Evolutionary conservation across 1,140 invertebrate genomes (phyloP).

Genomic region (Branchinecta lindahli): DNA sequence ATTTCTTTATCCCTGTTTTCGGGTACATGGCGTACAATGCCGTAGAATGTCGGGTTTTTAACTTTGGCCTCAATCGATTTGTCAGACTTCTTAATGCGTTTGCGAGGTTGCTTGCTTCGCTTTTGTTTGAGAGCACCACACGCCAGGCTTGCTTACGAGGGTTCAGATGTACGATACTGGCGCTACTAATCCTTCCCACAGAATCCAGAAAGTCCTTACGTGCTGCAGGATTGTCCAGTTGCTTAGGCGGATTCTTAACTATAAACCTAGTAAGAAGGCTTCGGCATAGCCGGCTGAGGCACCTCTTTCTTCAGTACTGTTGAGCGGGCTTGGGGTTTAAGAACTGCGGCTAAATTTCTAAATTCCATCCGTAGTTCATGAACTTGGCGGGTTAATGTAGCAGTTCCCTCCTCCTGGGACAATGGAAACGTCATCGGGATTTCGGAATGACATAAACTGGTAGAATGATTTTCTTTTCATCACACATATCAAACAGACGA

Average conservation of each 20-base stretch:
- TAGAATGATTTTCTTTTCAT: neutral
- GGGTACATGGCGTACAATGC: neutral
- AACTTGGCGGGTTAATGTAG: neutral
- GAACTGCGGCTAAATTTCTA: neutral
- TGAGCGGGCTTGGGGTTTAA: neutral
- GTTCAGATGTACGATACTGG: neutral
- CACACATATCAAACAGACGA: neutral
- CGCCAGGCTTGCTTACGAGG: neutral
- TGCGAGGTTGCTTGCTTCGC: neutral
- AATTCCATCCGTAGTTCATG: neutral
- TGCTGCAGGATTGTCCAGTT: neutral
- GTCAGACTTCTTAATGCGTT: neutral
- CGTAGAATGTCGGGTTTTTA: neutral
- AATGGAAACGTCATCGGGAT: neutral
- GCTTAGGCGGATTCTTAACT: slow-evolving; percentile 1
- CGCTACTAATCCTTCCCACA: neutral
- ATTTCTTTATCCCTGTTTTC: slow-evolving; percentile 3
- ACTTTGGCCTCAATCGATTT: neutral
- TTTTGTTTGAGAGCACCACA: slow-evolving; percentile 1
- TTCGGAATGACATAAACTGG: neutral
- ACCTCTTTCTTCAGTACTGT: neutral
- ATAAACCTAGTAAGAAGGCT: slow-evolving; percentile 1
- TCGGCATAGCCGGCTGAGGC: neutral
- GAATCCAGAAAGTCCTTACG: neutral
- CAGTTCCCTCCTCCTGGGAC: neutral